Evolutionary conservation across 2,797 vertebrate species (phyloP), one percentile per base, ranked within the genome.

Genomic region (Hippoglossus hippoglossus): DNA sequence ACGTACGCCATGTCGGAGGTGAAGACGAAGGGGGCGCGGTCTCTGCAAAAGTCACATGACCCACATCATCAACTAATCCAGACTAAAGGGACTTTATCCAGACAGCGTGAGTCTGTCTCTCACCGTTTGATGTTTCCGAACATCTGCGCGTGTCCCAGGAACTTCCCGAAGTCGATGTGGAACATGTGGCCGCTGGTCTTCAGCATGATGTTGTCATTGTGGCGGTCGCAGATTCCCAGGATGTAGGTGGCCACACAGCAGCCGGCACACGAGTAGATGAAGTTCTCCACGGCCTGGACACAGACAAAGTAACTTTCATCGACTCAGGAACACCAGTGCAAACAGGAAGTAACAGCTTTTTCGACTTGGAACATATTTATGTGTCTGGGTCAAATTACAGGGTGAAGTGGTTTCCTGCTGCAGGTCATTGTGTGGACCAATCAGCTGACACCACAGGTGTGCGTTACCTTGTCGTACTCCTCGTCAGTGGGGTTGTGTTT

Each of bases 121-220:
- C 77, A 99, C 98, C 98, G 93, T 82, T 98, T 99, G 92, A 99
- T 98, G 92, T 96, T 99, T 26, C 98, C 98, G 0, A 99, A 98
- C 98, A 99, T 99, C 93, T 99, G 98, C 0, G 98, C 97, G 0
- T 99, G 98, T 67, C 98, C 98, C 86, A 99, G 94, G 90, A 99
- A 99, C 85, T 97, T 95, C 49, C 98, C 98, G 0, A 99, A 99
- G 91, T 99, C 98, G 6, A 99, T 99, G 91, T 99, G 98, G 87
- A 99, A 99, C 97, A 99, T 99, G 92, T 99, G 97, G 3, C 98
- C 98, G 0, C 96, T 98, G 76, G 96, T 97, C 92, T 97, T 98
- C 73, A 99, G 94, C 98, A 99, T 99, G 93, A 99, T 99, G 92
- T 99, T 99, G 94, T 99, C 98, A 0, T 99, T 99, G 89, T 99